Percentiles rank a stretch among this genome's conserved stretches.
These are phyloP conservation scores for Tinea semifulvella DNA, from an alignment of 2,888 invertebrate genomes.

Conservation along the genomic window DNA sequence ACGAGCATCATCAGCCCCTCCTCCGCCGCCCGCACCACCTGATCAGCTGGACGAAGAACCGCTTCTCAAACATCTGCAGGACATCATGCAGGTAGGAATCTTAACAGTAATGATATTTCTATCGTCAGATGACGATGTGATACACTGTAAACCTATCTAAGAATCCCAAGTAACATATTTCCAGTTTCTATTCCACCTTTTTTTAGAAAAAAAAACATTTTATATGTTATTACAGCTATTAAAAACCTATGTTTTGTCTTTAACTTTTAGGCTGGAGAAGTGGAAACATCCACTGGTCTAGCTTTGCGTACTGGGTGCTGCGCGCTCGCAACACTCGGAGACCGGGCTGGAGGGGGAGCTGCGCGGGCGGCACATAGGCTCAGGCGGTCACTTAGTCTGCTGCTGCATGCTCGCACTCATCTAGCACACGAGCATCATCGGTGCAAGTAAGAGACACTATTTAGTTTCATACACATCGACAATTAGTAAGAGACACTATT, in stretches of 20 bases:
- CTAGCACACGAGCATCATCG: slow-evolving; percentile 51
- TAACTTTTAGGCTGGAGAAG: slow-evolving; percentile 44
- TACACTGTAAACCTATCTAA: too few relatives aligned
- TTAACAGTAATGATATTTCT: too few relatives aligned
- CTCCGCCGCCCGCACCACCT: slow-evolving; percentile 63
- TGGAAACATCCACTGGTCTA: slow-evolving; percentile 27
- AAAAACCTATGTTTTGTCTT: background rate
- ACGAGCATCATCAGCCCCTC: slow-evolving; percentile 71
- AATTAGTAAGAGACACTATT: too few relatives aligned
- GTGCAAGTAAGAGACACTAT: slow-evolving; percentile 53
- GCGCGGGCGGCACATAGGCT: slow-evolving; percentile 51
- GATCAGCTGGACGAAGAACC: slow-evolving; percentile 64
- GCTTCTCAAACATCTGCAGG: slow-evolving; percentile 81
- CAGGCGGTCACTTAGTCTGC: slow-evolving; percentile 45
- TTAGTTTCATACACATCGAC: too few relatives aligned
- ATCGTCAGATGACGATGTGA: too few relatives aligned
- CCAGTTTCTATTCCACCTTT: too few relatives aligned
- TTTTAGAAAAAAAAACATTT: too few relatives aligned
- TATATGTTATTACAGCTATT: too few relatives aligned
- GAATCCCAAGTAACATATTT: too few relatives aligned
- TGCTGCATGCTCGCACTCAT: slow-evolving; percentile 50
- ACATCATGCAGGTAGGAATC: slow-evolving; percentile 79
- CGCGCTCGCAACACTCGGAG: slow-evolving; percentile 42
- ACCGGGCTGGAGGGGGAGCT: slow-evolving; percentile 48
- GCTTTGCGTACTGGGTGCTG: slow-evolving; percentile 42